phyloP scores from a whole-genome alignment of 1,140 invertebrate species.

The Mycetomoellerius zeteki region DNA sequence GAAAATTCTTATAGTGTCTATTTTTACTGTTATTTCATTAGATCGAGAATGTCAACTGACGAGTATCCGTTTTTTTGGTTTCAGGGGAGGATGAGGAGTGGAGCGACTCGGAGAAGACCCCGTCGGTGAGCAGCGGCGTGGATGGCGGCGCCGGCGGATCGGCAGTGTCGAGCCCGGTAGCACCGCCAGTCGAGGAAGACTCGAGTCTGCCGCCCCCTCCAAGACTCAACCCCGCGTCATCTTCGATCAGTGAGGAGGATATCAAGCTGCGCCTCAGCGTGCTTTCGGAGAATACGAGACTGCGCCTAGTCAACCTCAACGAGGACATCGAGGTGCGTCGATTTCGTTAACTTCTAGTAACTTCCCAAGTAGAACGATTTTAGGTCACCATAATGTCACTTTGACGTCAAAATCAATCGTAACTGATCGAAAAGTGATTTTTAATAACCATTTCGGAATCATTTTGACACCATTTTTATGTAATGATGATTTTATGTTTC shows the following conservation, averaged over 20 bases:
- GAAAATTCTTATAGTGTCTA: neutral
- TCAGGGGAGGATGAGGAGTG: slow-evolving; percentile 87
- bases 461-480: no score
- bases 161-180: slow-evolving; percentile 83
- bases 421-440: no score
- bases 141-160: slow-evolving; percentile 85
- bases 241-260: slow-evolving; percentile 77
- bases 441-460: no score
- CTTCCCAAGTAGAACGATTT: no score
- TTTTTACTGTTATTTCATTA: neutral
- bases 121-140: slow-evolving; percentile 85
- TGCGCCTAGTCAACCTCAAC: slow-evolving; percentile 80
- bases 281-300: slow-evolving; percentile 84
- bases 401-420: no score
- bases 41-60: neutral
- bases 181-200: slow-evolving; percentile 81
- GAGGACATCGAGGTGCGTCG: slow-evolving; percentile 83
- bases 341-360: neutral
- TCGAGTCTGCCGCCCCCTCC: slow-evolving; percentile 80
- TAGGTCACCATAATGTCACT: no score
- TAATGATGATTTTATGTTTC: no score
- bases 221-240: slow-evolving; percentile 75
- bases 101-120: slow-evolving; percentile 86
- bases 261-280: slow-evolving; percentile 81
- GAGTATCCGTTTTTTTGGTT: slow-evolving; percentile 56